Conservation (phyloP, 2,797 vertebrate species). For the Eremophila alpestris region DNA sequence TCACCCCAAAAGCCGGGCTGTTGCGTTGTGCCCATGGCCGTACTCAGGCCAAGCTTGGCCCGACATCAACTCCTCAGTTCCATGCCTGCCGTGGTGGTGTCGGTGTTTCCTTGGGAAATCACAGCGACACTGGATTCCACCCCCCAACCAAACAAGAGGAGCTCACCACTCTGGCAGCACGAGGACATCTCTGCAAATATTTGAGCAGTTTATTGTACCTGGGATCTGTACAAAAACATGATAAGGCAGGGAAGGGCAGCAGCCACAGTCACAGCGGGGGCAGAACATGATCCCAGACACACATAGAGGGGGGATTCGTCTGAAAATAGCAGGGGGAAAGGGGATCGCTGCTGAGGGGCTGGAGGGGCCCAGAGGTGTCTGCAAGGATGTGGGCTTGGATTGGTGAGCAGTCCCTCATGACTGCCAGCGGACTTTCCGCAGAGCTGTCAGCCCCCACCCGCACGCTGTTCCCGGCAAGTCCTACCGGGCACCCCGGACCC, state of each 20-base stretch:
- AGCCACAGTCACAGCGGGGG: background rate
- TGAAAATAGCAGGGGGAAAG: background rate
- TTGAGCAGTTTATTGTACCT: conserved; percentile 29
- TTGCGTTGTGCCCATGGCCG: accelerated
- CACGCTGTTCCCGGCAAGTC: background rate
- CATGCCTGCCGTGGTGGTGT: background rate
- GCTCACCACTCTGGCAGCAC: background rate
- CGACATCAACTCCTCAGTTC: background rate
- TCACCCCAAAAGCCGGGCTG: accelerated
- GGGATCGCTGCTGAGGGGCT: background rate
- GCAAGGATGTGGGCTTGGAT: no score
- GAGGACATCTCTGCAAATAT: conserved; percentile 46
- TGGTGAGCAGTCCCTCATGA: background rate
- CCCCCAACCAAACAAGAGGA: background rate
- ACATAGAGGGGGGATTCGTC: accelerated
- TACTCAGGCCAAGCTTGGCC: background rate
- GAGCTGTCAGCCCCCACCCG: background rate
- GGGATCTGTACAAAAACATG: conserved; percentile 43
- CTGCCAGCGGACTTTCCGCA: background rate
- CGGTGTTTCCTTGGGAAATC: background rate
- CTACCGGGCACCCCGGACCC: background rate
- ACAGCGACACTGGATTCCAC: background rate
- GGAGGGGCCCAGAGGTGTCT: background rate
- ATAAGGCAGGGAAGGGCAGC: conserved; percentile 28
- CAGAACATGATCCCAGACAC: background rate